phyloP scores from a whole-genome alignment of 1,140 invertebrate species.

The Calephelis nemesis region DNA sequence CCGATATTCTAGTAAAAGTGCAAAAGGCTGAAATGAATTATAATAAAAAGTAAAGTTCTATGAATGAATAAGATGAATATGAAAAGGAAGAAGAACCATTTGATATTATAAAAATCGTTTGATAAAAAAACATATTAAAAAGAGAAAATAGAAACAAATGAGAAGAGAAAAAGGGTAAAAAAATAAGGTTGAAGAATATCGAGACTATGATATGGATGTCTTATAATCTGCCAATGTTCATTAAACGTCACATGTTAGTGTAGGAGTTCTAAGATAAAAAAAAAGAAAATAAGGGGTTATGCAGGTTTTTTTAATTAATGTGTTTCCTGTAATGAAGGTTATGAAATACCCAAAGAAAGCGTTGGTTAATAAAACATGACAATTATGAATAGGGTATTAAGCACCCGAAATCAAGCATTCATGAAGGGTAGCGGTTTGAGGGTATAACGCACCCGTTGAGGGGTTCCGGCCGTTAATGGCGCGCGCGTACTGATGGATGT shows the following conservation, averaged over 20 bases:
- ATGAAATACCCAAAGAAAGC: not conserved
- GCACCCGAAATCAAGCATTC: not conserved
- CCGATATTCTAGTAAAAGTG: too few species aligned
- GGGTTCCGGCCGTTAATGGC: slow-evolving; percentile 6
- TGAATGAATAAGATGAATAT: not conserved
- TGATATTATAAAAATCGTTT: too few species aligned
- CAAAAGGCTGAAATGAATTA: not conserved
- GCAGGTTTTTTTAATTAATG: too few species aligned
- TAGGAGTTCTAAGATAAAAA: not conserved
- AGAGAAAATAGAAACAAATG: too few species aligned
- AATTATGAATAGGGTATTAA: not conserved
- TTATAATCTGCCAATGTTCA: not conserved
- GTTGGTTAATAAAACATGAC: not conserved
- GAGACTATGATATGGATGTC: not conserved
- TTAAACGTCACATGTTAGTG: not conserved
- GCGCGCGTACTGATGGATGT: slow-evolving; percentile 63
- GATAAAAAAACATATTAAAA: not conserved
- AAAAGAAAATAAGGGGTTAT: too few species aligned
- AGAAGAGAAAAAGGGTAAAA: not conserved
- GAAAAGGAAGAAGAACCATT: too few species aligned
- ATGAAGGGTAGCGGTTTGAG: not conserved
- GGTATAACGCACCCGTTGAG: slow-evolving; percentile 13
- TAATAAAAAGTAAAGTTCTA: not conserved
- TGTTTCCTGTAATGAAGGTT: not conserved
- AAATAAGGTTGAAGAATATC: not conserved